Evolutionary conservation across 2,113 vertebrate genomes (phyloP).

Genomic region (Anhinga anhinga): DNA sequence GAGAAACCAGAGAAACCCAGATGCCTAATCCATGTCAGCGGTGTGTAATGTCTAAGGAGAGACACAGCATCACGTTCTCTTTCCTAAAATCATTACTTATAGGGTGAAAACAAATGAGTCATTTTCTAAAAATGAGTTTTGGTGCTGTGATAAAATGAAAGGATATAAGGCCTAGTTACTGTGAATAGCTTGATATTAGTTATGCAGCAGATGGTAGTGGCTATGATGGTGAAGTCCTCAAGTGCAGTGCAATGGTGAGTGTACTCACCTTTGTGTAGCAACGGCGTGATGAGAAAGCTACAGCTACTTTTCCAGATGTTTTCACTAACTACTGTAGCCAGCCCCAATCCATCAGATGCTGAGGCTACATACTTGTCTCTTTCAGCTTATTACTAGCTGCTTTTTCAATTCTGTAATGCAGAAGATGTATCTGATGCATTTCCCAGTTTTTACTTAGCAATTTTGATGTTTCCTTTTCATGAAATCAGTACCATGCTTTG

Average conservation of each 20-base stretch:
- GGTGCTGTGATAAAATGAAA: not conserved
- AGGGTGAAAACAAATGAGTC: not conserved
- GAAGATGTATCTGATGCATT: not conserved
- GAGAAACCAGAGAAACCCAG: not conserved
- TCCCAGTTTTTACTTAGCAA: not conserved
- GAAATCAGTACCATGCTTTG: not conserved
- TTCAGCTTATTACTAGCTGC: not conserved
- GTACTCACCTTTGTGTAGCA: not conserved
- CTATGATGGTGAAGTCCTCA: not conserved
- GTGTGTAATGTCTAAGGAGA: not conserved
- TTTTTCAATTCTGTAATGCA: not conserved
- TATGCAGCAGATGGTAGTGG: not conserved
- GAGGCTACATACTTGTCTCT: not conserved
- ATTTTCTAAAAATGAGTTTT: not conserved
- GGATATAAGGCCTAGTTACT: not conserved
- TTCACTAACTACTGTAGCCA: not conserved
- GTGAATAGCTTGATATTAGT: not conserved
- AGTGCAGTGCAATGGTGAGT: not conserved
- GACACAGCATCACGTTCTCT: not conserved
- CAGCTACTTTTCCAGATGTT: not conserved
- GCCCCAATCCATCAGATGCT: not conserved
- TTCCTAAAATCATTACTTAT: not conserved
- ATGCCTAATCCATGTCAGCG: not conserved
- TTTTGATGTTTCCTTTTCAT: not conserved
- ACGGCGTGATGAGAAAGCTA: not conserved